Base-by-base conservation (phyloP, 2,113 vertebrate genomes). In the Melanocharis versteri region DNA sequence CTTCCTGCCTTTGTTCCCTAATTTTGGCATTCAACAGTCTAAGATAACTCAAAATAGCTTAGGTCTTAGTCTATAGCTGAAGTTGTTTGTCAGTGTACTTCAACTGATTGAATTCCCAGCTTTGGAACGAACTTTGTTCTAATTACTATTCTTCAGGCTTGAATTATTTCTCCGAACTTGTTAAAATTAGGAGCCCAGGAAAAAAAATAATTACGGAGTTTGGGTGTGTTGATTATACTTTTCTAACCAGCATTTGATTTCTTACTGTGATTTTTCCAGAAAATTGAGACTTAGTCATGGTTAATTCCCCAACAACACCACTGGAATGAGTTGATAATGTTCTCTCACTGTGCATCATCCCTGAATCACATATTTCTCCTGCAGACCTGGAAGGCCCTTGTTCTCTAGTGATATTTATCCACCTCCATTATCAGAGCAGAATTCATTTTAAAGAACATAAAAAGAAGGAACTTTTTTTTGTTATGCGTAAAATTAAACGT, bases 1-100 rank as follows among this genome's bases (percentile, higher is more conserved):
- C 93, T 97, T 97, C 96, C 96, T 94, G 95, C 90, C 92, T 96
- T 95, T 96, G 96, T 96, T 97, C 86, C 86, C 65, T 93, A 81
- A 87, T 84, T 97, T 91, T 95, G 96, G 94, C 94, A 69, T 90
- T 93, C 77, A 86, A 0, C 76, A 83, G 7, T 78, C 31, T 64
- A 68, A 82, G 88, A 90, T 95, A 96, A 92, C 86, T 97, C 57
- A 92, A 61, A 96, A 96, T 97, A 96, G 72, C 60, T 71, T 86
- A 83, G 44, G 35, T 94, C 89, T 93, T 84, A 87, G 76, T 86
- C 80, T 96, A 70, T 90, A 89, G 95, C 76, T 75, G 76, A 61
- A 68, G 48, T 81, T 94, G 88, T 87, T 96, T 87, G 44, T 94
- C 86, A 56, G 20, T 65, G 15, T 51, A 21, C 30, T 80, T 58